Conservation (phyloP, 2,113 vertebrate genomes). For the Gnathonemus echidnorhynchus region DNA sequence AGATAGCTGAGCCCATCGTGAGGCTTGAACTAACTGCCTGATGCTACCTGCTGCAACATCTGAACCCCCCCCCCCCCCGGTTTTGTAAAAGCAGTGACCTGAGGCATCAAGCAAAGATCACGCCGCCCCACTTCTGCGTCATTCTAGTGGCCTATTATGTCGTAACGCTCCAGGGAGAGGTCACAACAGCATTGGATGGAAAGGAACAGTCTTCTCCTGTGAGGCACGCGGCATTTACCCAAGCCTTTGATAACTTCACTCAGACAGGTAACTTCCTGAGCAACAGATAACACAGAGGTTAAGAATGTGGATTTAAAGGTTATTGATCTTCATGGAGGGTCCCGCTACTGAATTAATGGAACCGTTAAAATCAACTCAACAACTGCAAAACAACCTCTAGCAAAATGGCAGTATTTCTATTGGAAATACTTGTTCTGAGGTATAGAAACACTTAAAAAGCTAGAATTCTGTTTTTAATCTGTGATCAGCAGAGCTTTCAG, state of each 20-base stretch:
- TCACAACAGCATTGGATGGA: neutral
- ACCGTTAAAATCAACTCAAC: neutral
- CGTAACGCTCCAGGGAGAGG: neutral
- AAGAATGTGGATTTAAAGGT: neutral
- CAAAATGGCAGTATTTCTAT: neutral
- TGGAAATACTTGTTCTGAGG: neutral
- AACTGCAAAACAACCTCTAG: neutral
- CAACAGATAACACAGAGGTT: constrained; percentile 3
- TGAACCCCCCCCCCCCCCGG: neutral
- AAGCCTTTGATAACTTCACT: neutral
- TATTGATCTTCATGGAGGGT: neutral
- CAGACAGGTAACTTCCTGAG: neutral
- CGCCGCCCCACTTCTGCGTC: neutral
- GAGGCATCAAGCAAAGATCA: neutral
- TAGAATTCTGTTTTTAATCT: neutral
- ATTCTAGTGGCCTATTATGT: neutral
- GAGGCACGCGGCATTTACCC: neutral
- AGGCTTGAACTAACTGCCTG: neutral
- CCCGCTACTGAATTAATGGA: neutral
- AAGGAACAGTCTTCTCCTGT: neutral
- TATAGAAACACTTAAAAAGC: neutral
- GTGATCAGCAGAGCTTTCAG: neutral
- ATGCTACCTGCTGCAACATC: neutral
- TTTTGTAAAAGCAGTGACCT: neutral
- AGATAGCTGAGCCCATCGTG: neutral